A percentile compares a stretch with the other conserved stretches of the same genome.
phyloP scores from a whole-genome alignment of 2,888 invertebrate species.

The Tenthredo scrophulariae region DNA sequence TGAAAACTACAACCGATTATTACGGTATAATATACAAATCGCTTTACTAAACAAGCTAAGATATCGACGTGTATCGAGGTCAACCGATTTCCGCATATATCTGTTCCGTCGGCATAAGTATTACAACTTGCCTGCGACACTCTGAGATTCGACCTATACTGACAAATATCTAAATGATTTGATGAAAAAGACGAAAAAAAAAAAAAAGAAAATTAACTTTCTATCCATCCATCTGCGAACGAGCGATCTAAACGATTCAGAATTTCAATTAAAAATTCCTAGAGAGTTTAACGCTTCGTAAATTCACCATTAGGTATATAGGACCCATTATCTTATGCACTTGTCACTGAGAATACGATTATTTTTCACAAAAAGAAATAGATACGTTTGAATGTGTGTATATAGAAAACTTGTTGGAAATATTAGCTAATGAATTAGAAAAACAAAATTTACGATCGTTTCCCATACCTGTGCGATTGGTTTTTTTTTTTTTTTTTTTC shows the following conservation, averaged over 20 bases:
- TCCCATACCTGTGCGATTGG: not conserved
- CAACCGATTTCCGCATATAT: constrained; percentile 8
- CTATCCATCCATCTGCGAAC: not conserved
- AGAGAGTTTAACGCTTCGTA: constrained; percentile 3
- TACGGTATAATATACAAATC: not conserved
- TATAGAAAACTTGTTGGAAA: not conserved
- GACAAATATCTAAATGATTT: not conserved
- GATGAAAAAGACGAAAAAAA: not conserved
- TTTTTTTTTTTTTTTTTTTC: not conserved
- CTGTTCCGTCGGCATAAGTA: not conserved
- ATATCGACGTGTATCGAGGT: not conserved
- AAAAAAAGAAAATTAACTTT: not conserved
- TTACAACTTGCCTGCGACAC: not conserved
- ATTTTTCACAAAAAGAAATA: not conserved
- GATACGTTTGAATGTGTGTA: not conserved
- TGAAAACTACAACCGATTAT: not conserved
- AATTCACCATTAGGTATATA: not conserved
- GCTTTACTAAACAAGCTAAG: not conserved
- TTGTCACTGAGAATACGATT: too few relatives aligned
- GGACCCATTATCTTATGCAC: too few relatives aligned
- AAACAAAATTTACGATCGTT: not conserved
- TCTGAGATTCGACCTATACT: not conserved
- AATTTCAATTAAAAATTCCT: not conserved
- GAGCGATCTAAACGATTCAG: not conserved
- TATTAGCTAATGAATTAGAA: not conserved